These are phyloP conservation scores for Ptilonorhynchus violaceus DNA, from an alignment of 2,113 vertebrate species.

Conservation along the genomic window DNA sequence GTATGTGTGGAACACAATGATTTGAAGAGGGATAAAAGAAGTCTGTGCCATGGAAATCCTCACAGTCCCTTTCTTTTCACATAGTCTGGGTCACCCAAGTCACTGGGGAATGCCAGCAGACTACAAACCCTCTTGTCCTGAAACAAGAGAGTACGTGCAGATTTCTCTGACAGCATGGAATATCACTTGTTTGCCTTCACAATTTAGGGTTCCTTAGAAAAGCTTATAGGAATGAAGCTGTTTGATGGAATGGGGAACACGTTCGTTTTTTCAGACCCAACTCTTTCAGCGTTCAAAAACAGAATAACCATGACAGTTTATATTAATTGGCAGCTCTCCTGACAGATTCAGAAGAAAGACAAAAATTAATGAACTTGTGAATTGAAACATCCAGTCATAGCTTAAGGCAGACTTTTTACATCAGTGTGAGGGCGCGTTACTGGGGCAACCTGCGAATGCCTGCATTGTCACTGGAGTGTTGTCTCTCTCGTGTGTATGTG, in stretches of 20 bases:
- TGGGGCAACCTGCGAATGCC: background rate
- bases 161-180: background rate
- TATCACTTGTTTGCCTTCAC: background rate
- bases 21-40: background rate
- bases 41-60: background rate
- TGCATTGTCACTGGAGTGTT: background rate
- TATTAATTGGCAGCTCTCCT: background rate
- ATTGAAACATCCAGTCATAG: background rate
- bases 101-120: background rate
- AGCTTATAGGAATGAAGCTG: background rate
- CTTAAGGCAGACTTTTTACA: background rate
- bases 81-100: background rate
- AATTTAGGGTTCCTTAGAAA: background rate
- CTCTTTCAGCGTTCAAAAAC: background rate
- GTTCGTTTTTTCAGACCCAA: background rate
- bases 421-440: background rate
- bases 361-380: background rate
- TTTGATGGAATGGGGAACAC: background rate
- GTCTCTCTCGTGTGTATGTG: fast-evolving
- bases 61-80: fast-evolving
- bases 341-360: background rate
- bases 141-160: background rate
- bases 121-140: background rate
- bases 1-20: fast-evolving
- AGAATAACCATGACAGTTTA: background rate